Evolutionary conservation across 2,113 vertebrate genomes (phyloP), one percentile per base, ranked within the genome.

Genomic region (Zapornia atra): DNA sequence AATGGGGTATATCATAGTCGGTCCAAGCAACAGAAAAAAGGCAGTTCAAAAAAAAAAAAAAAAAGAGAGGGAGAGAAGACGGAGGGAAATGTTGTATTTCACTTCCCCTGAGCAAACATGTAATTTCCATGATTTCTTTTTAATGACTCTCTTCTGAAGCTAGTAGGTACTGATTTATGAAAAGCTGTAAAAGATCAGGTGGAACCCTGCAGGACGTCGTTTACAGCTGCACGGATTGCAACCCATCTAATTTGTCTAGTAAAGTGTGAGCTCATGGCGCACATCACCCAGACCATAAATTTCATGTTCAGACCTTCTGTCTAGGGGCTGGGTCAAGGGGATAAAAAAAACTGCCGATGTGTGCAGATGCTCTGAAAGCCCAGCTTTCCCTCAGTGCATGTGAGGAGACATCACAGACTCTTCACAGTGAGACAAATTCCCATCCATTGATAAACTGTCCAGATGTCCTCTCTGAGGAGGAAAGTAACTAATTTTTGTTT

Each of bases 81-180:
- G 65, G 80, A 88, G 92, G 96, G 85, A 96, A 96, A 96, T 95
- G 97, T 97, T 97, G 96, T 97, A 51, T 97, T 96, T 97, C 95
- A 36, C 95, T 98, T 98, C 98, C 99, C 98, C 97, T 98, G 99
- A 99, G 99, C 98, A 99, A 99, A 99, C 98, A 98, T 98, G 98
- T 99, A 98, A 99, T 99, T 99, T 99, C 98, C 98, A 98, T 99
- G 99, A 99, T 99, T 99, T 99, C 98, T 99, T 99, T 99, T 99
- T 99, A 99, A 99, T 99, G 99, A 97, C 97, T 98, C 97, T 96
- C 97, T 96, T 97, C 98, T 98, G 98, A 25, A 94, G 97, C 97
- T 98, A 95, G 98, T 98, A 97, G 97, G 98, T 98, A 94, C 97
- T 99, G 99, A 99, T 99, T 99, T 99, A 99, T 99, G 98, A 97